Evolutionary conservation across 2,113 vertebrate genomes (phyloP).

Genomic region (Triplophysa tibetana): DNA sequence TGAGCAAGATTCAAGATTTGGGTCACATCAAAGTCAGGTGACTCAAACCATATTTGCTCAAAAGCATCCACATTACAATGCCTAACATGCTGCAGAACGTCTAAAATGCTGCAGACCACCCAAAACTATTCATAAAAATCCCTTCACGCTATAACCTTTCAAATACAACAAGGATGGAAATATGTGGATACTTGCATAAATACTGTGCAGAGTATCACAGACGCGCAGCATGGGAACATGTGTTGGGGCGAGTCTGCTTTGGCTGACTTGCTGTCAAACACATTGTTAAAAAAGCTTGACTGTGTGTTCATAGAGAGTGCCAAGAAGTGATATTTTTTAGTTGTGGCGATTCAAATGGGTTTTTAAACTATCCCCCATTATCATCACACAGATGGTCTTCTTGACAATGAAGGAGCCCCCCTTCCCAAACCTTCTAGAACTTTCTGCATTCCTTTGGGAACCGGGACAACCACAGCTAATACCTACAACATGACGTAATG

Average conservation of each 20-base stretch:
- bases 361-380: not conserved
- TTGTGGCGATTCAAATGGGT: not conserved
- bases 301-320: not conserved
- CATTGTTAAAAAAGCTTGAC: not conserved
- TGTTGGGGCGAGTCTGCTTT: not conserved
- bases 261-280: not conserved
- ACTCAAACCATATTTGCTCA: not conserved
- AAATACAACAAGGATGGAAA: not conserved
- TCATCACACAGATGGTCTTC: not conserved
- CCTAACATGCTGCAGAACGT: not conserved
- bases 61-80: not conserved
- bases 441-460: slow-evolving; percentile 4
- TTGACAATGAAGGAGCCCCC: not conserved
- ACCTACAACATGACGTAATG: slow-evolving; percentile 48
- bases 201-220: slow-evolving; percentile 1
- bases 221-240: not conserved
- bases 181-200: not conserved
- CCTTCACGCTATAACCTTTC: not conserved
- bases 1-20: not conserved
- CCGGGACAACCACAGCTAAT: slow-evolving; percentile 19
- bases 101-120: not conserved
- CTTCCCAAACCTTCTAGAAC: not conserved
- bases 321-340: slow-evolving; percentile 16
- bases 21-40: not conserved
- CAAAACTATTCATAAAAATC: not conserved